A percentile compares a stretch with the other conserved stretches of the same genome.
Evolutionary conservation across 2,113 vertebrate genomes (phyloP).

Genomic region (Crotalus viridis): DNA sequence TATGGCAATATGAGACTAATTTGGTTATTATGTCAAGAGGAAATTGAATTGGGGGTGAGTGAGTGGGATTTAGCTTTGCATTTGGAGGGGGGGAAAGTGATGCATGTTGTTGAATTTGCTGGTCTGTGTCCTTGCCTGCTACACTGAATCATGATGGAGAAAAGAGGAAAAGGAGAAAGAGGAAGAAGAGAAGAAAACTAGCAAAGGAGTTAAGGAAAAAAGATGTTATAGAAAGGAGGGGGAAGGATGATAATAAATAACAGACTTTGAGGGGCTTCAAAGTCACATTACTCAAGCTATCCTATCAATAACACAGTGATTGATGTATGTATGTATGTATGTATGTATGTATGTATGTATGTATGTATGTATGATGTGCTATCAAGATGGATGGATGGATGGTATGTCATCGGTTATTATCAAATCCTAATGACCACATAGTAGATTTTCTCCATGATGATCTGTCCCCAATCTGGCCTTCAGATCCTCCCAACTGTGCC

Average conservation of each 20-base stretch:
- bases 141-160: constrained; percentile 68
- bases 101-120: constrained; percentile 55
- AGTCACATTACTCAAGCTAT: background rate
- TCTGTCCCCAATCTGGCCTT: background rate
- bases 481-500: background rate
- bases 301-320: background rate
- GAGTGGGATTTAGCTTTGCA: constrained; percentile 64
- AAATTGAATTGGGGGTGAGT: constrained; percentile 75
- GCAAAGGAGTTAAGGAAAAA: background rate
- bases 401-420: background rate
- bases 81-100: constrained; percentile 44
- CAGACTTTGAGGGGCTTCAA: background rate
- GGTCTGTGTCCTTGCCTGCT: constrained; percentile 65
- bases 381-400: background rate
- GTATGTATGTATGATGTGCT: too few species aligned
- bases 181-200: constrained; percentile 16
- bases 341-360: background rate
- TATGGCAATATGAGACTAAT: constrained; percentile 72
- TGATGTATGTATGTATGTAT: background rate
- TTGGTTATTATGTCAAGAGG: constrained; percentile 74
- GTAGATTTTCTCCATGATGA: background rate
- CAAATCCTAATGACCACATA: background rate
- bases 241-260: background rate
- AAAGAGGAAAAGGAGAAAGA: constrained; percentile 53
- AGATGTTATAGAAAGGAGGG: background rate